phyloP scores from a whole-genome alignment of 2,113 vertebrate genomes.

The Spea bombifrons region DNA sequence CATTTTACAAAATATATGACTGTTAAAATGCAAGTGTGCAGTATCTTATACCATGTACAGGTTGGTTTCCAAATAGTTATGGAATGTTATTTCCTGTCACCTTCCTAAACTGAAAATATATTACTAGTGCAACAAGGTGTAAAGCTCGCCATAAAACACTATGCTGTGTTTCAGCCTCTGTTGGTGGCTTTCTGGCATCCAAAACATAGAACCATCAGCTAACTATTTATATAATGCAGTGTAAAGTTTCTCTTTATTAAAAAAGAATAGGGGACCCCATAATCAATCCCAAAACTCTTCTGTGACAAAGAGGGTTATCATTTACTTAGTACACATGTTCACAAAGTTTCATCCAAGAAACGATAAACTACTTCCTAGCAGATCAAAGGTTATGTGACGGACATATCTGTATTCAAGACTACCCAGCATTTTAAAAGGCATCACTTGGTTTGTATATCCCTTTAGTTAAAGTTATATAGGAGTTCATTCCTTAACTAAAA shows the following conservation, averaged over 20 bases:
- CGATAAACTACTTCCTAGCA: too few relatives aligned
- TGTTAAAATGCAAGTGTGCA: background rate
- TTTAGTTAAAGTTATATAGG: too few relatives aligned
- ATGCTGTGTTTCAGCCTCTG: constrained; percentile 13
- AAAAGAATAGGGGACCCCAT: constrained; percentile 10
- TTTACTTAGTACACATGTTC: too few relatives aligned
- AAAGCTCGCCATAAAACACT: constrained; percentile 27
- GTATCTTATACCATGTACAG: constrained; percentile 3
- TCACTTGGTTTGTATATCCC: too few relatives aligned
- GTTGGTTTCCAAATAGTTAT: constrained; percentile 20
- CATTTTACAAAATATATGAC: background rate
- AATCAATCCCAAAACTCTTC: constrained; percentile 6
- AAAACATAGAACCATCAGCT: constrained; percentile 18
- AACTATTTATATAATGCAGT: constrained; percentile 28
- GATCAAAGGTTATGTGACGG: too few relatives aligned
- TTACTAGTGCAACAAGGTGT: constrained; percentile 28
- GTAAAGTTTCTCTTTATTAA: constrained; percentile 29
- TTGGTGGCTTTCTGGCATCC: constrained; percentile 27
- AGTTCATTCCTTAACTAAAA: too few relatives aligned
- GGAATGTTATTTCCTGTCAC: constrained; percentile 28
- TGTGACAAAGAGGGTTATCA: constrained; percentile 21
- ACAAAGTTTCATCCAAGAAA: too few relatives aligned
- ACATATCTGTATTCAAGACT: too few relatives aligned
- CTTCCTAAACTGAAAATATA: constrained; percentile 23
- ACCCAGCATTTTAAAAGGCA: too few relatives aligned